Percentiles rank a stretch among this genome's conserved stretches.
phyloP scores from a whole-genome alignment of 2,113 vertebrate species.

The Amazona vittata region DNA sequence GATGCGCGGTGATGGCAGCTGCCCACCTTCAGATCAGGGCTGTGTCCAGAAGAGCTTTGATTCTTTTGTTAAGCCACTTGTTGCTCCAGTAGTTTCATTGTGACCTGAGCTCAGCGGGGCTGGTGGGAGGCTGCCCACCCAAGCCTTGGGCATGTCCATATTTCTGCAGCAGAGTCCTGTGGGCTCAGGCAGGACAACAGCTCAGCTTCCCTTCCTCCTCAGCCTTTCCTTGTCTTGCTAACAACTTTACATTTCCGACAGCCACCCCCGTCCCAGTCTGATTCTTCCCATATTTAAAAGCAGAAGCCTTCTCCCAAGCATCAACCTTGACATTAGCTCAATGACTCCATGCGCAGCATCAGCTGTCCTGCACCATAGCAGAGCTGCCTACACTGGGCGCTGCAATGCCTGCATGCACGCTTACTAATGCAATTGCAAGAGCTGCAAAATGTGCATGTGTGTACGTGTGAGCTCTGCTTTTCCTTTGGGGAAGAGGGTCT shows the following conservation, averaged over 20 bases:
- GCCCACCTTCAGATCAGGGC: background rate
- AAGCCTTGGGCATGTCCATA: too few relatives aligned
- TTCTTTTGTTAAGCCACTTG: background rate
- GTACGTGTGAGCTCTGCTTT: fast-evolving
- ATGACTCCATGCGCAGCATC: too few relatives aligned
- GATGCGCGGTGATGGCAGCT: background rate
- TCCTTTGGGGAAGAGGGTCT: background rate
- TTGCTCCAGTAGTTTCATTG: background rate
- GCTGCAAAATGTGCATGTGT: background rate
- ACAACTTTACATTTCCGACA: background rate
- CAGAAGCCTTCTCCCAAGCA: background rate
- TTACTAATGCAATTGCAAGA: background rate
- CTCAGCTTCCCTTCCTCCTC: background rate
- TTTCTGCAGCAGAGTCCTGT: background rate
- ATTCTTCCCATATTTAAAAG: background rate
- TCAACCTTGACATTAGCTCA: background rate
- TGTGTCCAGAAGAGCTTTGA: background rate
- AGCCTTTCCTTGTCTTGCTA: background rate
- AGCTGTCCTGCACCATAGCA: fast-evolving
- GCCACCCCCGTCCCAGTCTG: background rate
- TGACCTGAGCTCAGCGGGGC: fast-evolving
- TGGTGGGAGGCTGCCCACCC: background rate
- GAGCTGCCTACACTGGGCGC: background rate
- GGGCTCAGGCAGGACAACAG: too few relatives aligned
- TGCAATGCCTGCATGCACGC: fast-evolving